Base-by-base conservation (phyloP, 2,113 vertebrate species). In the Cricetomys ansorgei region DNA sequence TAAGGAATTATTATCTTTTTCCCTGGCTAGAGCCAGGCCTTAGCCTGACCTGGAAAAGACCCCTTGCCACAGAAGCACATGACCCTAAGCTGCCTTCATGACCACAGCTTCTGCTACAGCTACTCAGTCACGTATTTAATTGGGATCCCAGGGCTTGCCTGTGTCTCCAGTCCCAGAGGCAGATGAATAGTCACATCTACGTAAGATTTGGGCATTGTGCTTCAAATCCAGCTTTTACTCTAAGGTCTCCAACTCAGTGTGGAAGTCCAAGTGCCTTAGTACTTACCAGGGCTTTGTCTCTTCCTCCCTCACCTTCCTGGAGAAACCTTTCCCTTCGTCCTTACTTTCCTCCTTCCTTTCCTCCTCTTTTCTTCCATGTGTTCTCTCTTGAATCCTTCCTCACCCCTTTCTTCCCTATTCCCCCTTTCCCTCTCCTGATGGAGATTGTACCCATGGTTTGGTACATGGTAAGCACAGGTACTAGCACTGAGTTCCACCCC, bases 1-100 rank as follows among this genome's bases (percentile, higher is more conserved):
- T 93, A 83, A 19, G 31, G 89, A 97, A 93, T 96, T 72, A 81
- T 76, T 40, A 87, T 81, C 40, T 45, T 64, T 85, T 88, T 94
- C 81, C 81, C 88, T 92, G 85, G 65, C 65, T 96, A 59, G 43
- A 94, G 23, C 62, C 88, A 92, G 62, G 75, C 40, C 84, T 75
- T 65, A 93, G 48, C 81, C 76, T 90, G 93, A 92, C 88, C 62
- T 72, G 83, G 69, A 83, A 79, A 89, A 96, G n/a, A 48, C 75
- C 64, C 29, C 50, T 76, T 84, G 21, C 57, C 10, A 43, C 3
- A 11, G 65, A 81, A 90, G 79, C 57, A 45, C 19, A 59, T 0
- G 80, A 79, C 31, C 87, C 48, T 13, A 11, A 37, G 40, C 83
- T 40, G 75, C 57, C 79, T 92, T 91, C n/a, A 76, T 55, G 45